A percentile compares a stretch with the other conserved stretches of the same genome.
phyloP scores from a whole-genome alignment of 2,888 invertebrate species.

The Apamea crenata region DNA sequence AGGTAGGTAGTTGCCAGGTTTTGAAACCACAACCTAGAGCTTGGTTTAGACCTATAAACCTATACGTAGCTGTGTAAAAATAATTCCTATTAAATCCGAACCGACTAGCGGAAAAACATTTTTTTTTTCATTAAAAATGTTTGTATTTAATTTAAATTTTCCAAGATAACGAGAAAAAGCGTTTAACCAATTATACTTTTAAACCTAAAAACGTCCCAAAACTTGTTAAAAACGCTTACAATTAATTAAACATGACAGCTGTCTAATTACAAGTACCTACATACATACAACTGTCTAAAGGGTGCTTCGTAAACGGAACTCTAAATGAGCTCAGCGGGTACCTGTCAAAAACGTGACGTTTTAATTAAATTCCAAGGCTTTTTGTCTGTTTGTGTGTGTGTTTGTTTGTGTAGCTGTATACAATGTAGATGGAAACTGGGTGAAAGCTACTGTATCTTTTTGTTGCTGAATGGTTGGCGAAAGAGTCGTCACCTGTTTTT shows the following conservation, averaged over 20 bases:
- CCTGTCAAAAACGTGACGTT: constrained; percentile 60
- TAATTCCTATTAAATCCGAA: too few species aligned
- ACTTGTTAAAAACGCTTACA: constrained; percentile 1
- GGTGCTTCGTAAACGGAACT: constrained; percentile 41
- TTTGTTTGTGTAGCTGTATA: constrained; percentile 45
- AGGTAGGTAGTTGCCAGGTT: not conserved
- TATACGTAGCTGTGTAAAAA: too few species aligned
- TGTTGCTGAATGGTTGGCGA: not conserved
- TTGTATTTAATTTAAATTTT: not conserved
- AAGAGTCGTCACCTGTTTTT: not conserved
- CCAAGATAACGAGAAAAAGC: not conserved
- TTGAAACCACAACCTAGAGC: not conserved
- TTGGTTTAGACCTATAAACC: not conserved
- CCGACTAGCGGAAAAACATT: not conserved
- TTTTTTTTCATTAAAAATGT: too few species aligned
- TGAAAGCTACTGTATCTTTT: constrained; percentile 61
- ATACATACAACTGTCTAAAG: constrained; percentile 14
- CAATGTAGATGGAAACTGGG: constrained; percentile 33
- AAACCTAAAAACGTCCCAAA: not conserved
- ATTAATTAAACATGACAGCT: constrained; percentile 42
- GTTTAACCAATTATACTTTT: not conserved
- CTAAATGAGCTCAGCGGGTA: constrained; percentile 55
- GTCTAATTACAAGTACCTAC: constrained; percentile 25
- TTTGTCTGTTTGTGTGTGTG: constrained; percentile 40
- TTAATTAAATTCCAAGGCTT: constrained; percentile 61